Evolutionary conservation across 2,797 vertebrate genomes (phyloP), one percentile per base, ranked within the genome.

Genomic region (Pipistrellus pygmaeus): DNA sequence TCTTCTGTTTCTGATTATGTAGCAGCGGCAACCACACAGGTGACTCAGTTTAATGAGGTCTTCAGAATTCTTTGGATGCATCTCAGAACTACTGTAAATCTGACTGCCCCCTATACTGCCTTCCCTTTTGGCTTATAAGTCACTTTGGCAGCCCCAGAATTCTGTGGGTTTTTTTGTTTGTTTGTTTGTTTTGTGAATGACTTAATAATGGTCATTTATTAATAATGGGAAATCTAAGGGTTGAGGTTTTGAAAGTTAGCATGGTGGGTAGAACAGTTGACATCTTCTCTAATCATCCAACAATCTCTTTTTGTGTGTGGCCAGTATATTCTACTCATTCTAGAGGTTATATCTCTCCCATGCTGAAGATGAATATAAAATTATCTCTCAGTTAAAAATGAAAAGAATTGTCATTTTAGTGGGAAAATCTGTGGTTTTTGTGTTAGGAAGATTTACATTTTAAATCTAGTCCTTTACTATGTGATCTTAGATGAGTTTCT

Each of bases 331-430:
- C 35, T 77, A 3, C 13, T 82, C 38, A 38, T 17, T 46, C 13
- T 81, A 51, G 48, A 18, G 20, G 5, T 2, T 41, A 9, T n/a
- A 20, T 64, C 17, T 89, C 2, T 92, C 11, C 15, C 41, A 69
- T 87, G 62, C 27, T 60, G 48, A 90, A 88, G 60, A 57, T 72
- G 4, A 64, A 27, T 48, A 0, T 62, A 73, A 23, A 69, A 10
- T 66, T 78, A 32, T 85, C 64, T 94, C 76, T 96, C 20, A 85
- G 69, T 90, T 87, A 77, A 81, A 93, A 94, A 75, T 68, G 23
- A 48, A 68, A 55, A 76, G 41, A 48, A 20, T 14, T 14, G 72
- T 55, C 66, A 12, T 48, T 83, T 80, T 82, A 38, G 4, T 32
- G 53, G 41, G 27, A 69, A 85, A 88, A 41, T 83, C 30, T 81